Percentiles rank a stretch among this genome's conserved stretches.
Evolutionary conservation across 2,888 invertebrate genomes (phyloP).

Genomic region (Brachylomia viminalis): DNA sequence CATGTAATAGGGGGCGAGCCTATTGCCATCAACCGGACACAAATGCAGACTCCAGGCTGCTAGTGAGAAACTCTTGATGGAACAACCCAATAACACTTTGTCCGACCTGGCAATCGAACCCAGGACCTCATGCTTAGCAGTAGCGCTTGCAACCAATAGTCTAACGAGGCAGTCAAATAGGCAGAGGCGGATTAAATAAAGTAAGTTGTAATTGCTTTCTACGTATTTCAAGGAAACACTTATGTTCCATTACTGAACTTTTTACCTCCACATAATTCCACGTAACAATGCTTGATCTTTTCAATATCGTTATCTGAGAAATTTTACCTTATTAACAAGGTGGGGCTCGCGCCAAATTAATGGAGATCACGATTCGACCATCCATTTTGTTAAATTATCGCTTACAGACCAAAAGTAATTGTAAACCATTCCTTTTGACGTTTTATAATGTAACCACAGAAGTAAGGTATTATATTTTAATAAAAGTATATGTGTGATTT

Average conservation of each 20-base stretch:
- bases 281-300: constrained; percentile 11
- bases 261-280: neutral
- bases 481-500: neutral
- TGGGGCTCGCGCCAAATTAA: constrained; percentile 28
- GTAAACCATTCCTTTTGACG: constrained; percentile 36
- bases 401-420: constrained; percentile 32
- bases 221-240: neutral
- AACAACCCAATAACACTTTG: no score
- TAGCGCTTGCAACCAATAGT: no score
- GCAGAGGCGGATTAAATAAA: no score
- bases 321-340: constrained; percentile 28
- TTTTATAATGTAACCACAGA: neutral
- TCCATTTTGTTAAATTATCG: constrained; percentile 39
- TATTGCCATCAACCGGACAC: no score
- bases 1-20: no score
- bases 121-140: no score
- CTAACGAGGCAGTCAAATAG: no score
- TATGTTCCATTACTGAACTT: neutral
- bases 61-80: no score
- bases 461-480: neutral
- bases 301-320: neutral
- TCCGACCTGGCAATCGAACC: no score
- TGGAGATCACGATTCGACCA: constrained; percentile 38
- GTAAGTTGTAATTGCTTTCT: no score
- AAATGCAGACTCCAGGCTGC: no score